phyloP scores from a whole-genome alignment of 2,888 invertebrate species.

The Euproctis similis region DNA sequence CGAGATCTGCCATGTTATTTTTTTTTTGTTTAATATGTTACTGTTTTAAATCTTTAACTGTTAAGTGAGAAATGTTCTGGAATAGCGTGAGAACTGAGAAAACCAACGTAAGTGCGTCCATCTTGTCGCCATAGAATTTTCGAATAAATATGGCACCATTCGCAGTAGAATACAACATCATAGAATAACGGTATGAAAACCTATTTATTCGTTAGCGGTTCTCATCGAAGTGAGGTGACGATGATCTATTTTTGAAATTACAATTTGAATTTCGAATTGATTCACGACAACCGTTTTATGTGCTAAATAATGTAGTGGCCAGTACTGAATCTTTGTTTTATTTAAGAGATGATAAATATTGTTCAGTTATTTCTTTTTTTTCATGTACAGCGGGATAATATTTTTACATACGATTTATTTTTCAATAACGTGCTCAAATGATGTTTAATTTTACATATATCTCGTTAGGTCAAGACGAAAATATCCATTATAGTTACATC shows the following conservation, averaged over 20 bases:
- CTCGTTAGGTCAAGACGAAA: neutral
- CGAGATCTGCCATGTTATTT: no score
- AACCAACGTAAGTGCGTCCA: no score
- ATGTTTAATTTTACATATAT: constrained; percentile 1
- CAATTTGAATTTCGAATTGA: constrained; percentile 53
- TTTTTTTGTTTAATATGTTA: no score
- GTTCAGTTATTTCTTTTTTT: constrained; percentile 16
- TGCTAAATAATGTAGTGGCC: constrained; percentile 51
- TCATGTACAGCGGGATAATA: constrained; percentile 17
- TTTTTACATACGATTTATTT: constrained; percentile 1
- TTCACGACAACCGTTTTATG: constrained; percentile 37
- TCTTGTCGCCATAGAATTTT: no score
- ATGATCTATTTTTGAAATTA: constrained; percentile 37
- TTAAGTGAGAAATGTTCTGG: no score
- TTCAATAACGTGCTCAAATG: neutral
- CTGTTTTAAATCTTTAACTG: no score
- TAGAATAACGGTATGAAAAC: constrained; percentile 10
- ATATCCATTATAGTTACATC: neutral
- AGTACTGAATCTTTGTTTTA: constrained; percentile 37
- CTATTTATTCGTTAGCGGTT: constrained; percentile 33
- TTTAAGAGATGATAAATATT: constrained; percentile 39
- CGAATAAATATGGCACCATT: no score
- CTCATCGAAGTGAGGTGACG: constrained; percentile 20
- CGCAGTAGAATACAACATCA: no score
- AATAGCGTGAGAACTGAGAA: no score